phyloP scores from a whole-genome alignment of 2,888 invertebrate genomes.

The Keiferia lycopersicella region DNA sequence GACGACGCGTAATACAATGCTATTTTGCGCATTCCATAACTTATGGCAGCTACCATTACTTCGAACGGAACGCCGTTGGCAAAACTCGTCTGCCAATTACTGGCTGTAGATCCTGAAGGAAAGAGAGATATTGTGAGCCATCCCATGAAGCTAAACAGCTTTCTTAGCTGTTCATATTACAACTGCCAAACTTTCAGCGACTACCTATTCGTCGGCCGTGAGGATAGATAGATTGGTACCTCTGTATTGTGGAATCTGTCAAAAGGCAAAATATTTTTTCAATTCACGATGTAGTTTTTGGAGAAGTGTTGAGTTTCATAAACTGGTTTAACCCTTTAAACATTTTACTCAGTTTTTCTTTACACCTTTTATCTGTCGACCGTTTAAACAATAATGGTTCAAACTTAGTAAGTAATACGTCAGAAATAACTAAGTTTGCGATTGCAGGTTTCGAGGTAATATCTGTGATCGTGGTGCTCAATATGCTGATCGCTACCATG shows the following conservation, averaged over 20 bases:
- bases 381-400: too few relatives aligned
- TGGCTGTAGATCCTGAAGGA: neutral
- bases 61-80: neutral
- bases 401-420: neutral
- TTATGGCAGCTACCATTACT: neutral
- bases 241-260: too few relatives aligned
- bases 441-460: conserved; percentile 83
- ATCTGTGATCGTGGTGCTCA: conserved; percentile 86
- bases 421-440: neutral
- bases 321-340: too few relatives aligned
- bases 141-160: too few relatives aligned
- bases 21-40: neutral
- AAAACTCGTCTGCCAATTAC: neutral
- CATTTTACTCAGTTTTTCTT: too few relatives aligned
- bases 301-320: too few relatives aligned
- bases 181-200: too few relatives aligned
- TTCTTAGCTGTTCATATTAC: neutral
- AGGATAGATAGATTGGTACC: too few relatives aligned
- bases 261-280: too few relatives aligned
- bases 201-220: too few relatives aligned
- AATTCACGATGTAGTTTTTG: too few relatives aligned
- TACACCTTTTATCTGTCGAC: too few relatives aligned
- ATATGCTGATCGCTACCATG: conserved; percentile 91
- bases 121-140: neutral
- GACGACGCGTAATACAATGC: neutral